Base-by-base conservation (phyloP, 1,140 invertebrate species). In the Danaus plexippus region DNA sequence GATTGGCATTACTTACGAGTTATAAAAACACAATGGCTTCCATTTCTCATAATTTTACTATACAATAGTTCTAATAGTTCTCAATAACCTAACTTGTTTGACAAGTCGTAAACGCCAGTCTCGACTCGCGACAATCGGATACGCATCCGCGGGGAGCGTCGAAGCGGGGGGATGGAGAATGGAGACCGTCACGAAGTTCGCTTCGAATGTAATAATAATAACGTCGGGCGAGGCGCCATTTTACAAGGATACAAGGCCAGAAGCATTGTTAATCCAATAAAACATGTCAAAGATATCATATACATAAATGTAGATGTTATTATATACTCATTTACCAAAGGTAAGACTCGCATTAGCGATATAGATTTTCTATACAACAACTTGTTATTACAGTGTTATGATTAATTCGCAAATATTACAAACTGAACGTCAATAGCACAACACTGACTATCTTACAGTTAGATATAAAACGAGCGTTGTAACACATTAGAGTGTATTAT, bases 181-280 rank as follows among this genome's bases (percentile, higher is more conserved):
- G 79, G 74, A 82, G 81, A 85, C 77, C 83, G 80, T 85, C 84
- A 85, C 81, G 84, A 87, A 87, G 81, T 85, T 87, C 75, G 80
- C 81, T 85, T 71, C 81, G 80, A 81, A 82, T 79, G 80, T 82
- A 84, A 80, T 86, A 86, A 82, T 83, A 83, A 85, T 83, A 84
- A 75, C 69, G 76, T 76, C 78, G 71, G 77, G 76, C 73, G 77
- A 82, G 80, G 81, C 83, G 83, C 83, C 83, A 86, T 85, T 86
- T 85, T 85, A 85, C 80, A 86, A 86, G 83, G 83, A 85, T 85
- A 82, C 80, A 85, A 85, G 81, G 81, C 77, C 77, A 73, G 72
- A 76, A 81, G 73, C 66, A 78, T 78, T 81, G 72, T 81, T 77
- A 69, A 73, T 76, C 63, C 65, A 73, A 67, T 77, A 66, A 67